phyloP scores from a whole-genome alignment of 2,797 vertebrate species.

The Helicolenus hilgendorfi region DNA sequence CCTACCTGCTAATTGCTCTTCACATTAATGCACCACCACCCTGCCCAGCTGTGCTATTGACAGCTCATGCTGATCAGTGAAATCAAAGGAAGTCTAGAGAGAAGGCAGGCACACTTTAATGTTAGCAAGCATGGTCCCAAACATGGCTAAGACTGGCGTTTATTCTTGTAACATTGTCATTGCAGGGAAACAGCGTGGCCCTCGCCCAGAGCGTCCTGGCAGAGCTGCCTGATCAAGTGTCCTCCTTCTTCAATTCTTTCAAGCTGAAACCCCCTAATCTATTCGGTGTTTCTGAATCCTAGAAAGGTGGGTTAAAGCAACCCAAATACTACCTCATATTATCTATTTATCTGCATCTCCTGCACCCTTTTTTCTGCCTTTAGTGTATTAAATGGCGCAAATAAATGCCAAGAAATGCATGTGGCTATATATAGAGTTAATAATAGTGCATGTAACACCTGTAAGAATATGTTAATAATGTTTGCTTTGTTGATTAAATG shows the following conservation, averaged over 20 bases:
- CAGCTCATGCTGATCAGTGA: too few species aligned
- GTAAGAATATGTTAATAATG: background rate
- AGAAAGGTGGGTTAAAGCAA: background rate
- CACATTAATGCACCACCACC: too few species aligned
- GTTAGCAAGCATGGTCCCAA: background rate
- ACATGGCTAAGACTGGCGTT: background rate
- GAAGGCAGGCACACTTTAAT: too few species aligned
- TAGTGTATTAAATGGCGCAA: background rate
- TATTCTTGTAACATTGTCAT: slow-evolving; percentile 25
- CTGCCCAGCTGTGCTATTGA: too few species aligned
- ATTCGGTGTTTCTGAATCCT: slow-evolving; percentile 6
- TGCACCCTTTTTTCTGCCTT: background rate
- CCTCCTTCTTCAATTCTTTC: slow-evolving; percentile 93
- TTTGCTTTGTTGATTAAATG: background rate
- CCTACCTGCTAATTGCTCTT: too few species aligned
- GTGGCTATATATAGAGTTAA: background rate
- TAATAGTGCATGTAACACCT: background rate
- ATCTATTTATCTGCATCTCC: background rate
- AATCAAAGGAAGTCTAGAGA: too few species aligned
- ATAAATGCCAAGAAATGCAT: background rate
- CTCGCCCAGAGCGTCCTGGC: slow-evolving; percentile 94
- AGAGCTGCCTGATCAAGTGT: slow-evolving; percentile 94
- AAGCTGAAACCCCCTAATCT: slow-evolving; percentile 91
- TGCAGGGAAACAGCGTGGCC: slow-evolving; percentile 92
- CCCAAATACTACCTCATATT: background rate